These are phyloP conservation scores for Galerucella nymphaeae DNA, from an alignment of 2,888 invertebrate species.

Conservation along the genomic window DNA sequence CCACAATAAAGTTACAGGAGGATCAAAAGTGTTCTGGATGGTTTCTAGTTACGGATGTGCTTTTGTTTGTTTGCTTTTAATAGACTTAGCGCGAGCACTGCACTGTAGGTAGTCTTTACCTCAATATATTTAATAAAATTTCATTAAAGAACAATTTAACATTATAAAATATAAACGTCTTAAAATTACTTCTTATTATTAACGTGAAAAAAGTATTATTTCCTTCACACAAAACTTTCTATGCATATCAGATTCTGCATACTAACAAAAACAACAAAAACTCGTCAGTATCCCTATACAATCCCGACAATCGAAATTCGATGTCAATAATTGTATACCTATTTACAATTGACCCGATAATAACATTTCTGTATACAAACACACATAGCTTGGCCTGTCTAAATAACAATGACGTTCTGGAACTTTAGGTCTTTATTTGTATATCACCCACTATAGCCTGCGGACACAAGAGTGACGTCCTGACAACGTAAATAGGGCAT, in stretches of 20 bases:
- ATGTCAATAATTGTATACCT: slow-evolving; percentile 40
- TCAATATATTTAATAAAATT: too few species aligned
- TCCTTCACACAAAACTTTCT: neutral
- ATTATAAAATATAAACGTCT: too few species aligned
- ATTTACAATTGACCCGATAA: slow-evolving; percentile 60
- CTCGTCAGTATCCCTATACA: slow-evolving; percentile 13
- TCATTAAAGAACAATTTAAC: too few species aligned
- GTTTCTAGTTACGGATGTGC: too few species aligned
- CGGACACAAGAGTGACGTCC: slow-evolving; percentile 44
- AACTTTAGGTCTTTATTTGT: slow-evolving; percentile 46
- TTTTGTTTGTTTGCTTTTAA: too few species aligned
- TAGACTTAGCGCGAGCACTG: too few species aligned
- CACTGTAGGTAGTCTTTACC: too few species aligned
- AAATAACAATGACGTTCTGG: slow-evolving; percentile 53
- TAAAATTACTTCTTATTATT: too few species aligned
- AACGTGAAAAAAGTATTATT: too few species aligned
- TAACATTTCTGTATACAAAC: slow-evolving; percentile 63
- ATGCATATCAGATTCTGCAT: neutral
- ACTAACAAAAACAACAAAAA: slow-evolving; percentile 9
- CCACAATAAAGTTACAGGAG: too few species aligned
- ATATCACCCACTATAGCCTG: slow-evolving; percentile 47
- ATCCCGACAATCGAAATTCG: slow-evolving; percentile 35
- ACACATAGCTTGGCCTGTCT: slow-evolving; percentile 56
- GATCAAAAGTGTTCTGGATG: too few species aligned
- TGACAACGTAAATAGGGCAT: slow-evolving; percentile 46